A percentile compares a stretch with the other conserved stretches of the same genome.
Conservation (phyloP, 2,797 vertebrate genomes). For the Remorina albescens region DNA sequence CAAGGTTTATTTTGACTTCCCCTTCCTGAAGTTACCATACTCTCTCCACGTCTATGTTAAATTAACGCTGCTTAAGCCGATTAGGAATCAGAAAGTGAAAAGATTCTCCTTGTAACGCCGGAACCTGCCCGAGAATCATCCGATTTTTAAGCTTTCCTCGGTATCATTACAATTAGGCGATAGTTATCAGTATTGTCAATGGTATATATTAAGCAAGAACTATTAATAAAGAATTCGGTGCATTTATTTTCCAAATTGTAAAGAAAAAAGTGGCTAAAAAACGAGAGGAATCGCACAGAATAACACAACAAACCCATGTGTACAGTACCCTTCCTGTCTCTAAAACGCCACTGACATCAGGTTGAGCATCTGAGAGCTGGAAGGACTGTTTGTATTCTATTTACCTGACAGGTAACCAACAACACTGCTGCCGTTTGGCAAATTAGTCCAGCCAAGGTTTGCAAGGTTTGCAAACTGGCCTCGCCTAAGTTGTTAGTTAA, state of each 20-base stretch:
- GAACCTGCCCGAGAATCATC: neutral
- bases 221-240: neutral
- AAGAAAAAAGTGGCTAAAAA: neutral
- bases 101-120: neutral
- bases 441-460: too few species aligned
- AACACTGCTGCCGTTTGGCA: too few species aligned
- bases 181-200: neutral
- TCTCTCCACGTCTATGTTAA: neutral
- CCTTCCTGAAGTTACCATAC: too few species aligned
- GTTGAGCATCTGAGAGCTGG: neutral
- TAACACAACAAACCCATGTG: neutral
- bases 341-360: neutral
- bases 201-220: neutral
- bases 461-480: too few species aligned
- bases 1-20: rapidly evolving
- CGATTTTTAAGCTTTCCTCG: neutral
- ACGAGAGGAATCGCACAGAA: neutral
- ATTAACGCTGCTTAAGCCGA: too few species aligned
- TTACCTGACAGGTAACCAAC: neutral
- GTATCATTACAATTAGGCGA: too few species aligned
- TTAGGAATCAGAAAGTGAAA: neutral
- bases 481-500: too few species aligned
- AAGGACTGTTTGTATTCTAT: neutral
- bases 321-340: neutral
- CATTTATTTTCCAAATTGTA: neutral